These are phyloP conservation scores for Argynnis bischoffii DNA, from an alignment of 2,888 invertebrate species.

Conservation along the genomic window DNA sequence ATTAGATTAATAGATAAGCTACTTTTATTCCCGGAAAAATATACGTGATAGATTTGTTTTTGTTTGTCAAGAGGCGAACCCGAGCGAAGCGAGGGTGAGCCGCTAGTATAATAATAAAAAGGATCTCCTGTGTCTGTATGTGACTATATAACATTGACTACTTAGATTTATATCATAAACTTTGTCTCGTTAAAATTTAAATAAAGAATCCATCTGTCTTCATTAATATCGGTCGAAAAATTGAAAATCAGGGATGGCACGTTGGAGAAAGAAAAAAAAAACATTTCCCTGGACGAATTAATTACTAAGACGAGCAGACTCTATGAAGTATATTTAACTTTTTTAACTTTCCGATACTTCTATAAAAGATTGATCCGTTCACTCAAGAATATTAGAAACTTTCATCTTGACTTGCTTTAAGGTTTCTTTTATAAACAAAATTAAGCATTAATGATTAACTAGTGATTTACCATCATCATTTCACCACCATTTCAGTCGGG, in stretches of 20 bases:
- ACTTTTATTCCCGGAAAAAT: no score
- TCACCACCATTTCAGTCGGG: no score
- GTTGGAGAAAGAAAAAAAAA: slow-evolving; percentile 6
- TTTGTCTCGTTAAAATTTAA: not conserved
- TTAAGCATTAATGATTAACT: slow-evolving; percentile 6
- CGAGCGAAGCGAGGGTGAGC: no score
- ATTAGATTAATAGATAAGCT: no score
- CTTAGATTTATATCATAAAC: not conserved
- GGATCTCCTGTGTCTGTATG: no score
- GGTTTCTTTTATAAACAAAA: slow-evolving; percentile 3
- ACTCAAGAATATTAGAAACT: slow-evolving; percentile 12
- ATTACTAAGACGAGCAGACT: slow-evolving; percentile 14
- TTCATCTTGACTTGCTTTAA: slow-evolving; percentile 1
- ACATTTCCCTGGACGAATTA: slow-evolving; percentile 21
- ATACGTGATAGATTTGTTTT: no score
- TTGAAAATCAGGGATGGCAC: slow-evolving; percentile 17
- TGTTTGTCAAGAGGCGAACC: no score
- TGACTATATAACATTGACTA: no score
- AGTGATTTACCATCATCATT: no score
- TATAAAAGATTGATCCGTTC: slow-evolving; percentile 12
- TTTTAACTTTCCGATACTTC: slow-evolving; percentile 17
- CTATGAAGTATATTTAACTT: slow-evolving; percentile 23
- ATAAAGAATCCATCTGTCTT: slow-evolving; percentile 8
- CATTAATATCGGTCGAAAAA: slow-evolving; percentile 9
- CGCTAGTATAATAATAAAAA: no score